phyloP scores from a whole-genome alignment of 2,797 vertebrate genomes.

The Cyprinella venusta region DNA sequence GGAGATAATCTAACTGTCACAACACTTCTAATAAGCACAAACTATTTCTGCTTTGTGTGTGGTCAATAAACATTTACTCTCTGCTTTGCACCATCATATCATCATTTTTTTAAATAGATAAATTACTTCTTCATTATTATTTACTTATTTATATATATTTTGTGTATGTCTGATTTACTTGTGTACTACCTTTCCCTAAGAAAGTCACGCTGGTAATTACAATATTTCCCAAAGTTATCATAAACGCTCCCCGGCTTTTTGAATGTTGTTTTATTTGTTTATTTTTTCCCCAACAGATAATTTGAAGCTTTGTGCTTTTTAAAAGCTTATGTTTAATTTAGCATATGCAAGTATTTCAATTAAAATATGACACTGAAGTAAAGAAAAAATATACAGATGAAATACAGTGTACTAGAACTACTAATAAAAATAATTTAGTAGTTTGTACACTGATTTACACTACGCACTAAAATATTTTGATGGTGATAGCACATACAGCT shows the following conservation, averaged over 20 bases:
- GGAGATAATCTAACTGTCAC: not conserved
- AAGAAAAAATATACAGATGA: not conserved
- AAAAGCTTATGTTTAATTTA: not conserved
- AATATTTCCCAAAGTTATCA: not conserved
- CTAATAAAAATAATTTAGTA: not conserved
- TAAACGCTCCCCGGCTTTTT: not conserved
- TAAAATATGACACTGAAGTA: not conserved
- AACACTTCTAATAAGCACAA: conserved; percentile 17
- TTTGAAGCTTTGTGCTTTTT: not conserved
- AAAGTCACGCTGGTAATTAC: not conserved
- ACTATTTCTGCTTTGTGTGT: not conserved
- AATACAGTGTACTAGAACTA: not conserved
- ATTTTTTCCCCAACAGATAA: no score
- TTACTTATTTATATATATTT: not conserved
- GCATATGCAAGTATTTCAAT: not conserved
- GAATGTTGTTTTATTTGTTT: not conserved
- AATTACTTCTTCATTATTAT: not conserved
- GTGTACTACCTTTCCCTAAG: not conserved
- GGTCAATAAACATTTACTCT: not conserved
- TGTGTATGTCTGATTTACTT: not conserved
- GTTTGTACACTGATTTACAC: not conserved
- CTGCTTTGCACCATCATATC: not conserved
- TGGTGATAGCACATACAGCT: not conserved
- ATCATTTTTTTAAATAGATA: not conserved
- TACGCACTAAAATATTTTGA: not conserved